Conservation (phyloP, 1,140 invertebrate species). For the Lordiphosa mommai region DNA sequence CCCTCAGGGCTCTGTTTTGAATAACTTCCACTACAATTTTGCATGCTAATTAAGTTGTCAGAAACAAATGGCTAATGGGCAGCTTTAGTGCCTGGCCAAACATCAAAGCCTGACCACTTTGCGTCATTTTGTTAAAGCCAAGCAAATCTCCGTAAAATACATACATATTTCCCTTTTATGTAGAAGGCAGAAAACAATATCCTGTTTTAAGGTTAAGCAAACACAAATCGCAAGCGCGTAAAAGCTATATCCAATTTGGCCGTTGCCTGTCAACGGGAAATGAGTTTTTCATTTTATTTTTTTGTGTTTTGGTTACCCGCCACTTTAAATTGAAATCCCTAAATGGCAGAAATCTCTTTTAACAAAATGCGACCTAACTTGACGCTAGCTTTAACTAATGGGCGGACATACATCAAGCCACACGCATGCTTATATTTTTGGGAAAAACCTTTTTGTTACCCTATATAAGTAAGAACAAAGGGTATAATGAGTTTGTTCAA, state of each 20-base stretch:
- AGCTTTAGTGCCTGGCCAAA: constrained; percentile 10
- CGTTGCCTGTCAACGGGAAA: constrained; percentile 40
- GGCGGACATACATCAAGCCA: constrained; percentile 37
- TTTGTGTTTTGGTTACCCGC: neutral
- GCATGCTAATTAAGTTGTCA: constrained; percentile 59
- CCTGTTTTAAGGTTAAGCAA: constrained; percentile 48
- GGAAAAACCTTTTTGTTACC: neutral
- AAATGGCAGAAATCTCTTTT: constrained; percentile 16
- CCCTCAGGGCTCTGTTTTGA: no score
- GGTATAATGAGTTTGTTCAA: no score
- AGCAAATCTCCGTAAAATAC: constrained; percentile 49
- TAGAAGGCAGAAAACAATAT: constrained; percentile 45
- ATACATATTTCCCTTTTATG: constrained; percentile 54
- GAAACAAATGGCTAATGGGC: constrained; percentile 25
- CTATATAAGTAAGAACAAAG: no score
- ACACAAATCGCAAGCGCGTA: constrained; percentile 14
- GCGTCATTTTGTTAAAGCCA: constrained; percentile 16
- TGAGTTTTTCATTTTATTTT: constrained; percentile 44
- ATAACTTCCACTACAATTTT: constrained; percentile 5
- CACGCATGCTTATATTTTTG: constrained; percentile 1
- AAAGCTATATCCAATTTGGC: constrained; percentile 39
- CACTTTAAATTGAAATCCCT: constrained; percentile 1
- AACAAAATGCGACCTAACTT: constrained; percentile 16
- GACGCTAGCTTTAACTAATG: constrained; percentile 49
- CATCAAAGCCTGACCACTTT: constrained; percentile 41